Conservation (phyloP, 1,140 invertebrate species). For the Euglossa dilemma region DNA sequence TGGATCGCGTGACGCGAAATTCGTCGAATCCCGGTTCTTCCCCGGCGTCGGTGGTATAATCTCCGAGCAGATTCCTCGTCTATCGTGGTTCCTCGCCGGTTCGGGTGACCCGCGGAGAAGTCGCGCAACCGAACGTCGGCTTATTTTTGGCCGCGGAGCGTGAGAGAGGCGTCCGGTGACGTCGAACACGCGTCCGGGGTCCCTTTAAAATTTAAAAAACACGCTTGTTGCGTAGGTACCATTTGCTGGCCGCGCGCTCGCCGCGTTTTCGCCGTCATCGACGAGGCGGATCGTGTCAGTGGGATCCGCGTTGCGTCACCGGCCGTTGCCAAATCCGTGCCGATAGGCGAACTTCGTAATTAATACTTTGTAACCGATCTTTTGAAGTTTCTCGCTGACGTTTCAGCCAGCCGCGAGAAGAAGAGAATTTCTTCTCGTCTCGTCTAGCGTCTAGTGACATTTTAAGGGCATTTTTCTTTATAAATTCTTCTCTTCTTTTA, state of each 20-base stretch:
- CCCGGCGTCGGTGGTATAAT: background rate
- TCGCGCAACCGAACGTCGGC: background rate
- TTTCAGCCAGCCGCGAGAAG: no score
- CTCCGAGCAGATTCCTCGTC: no score
- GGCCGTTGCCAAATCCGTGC: conserved; percentile 25
- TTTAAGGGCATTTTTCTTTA: no score
- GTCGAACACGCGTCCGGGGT: conserved; percentile 32
- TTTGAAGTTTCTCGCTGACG: no score
- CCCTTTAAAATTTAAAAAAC: conserved; percentile 56
- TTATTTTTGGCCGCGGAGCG: conserved; percentile 31
- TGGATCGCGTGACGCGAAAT: background rate
- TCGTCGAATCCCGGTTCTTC: background rate
- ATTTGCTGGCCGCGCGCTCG: background rate
- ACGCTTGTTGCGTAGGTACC: conserved; percentile 11
- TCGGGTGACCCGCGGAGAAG: background rate
- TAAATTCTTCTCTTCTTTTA: no score
- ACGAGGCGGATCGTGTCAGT: conserved; percentile 31
- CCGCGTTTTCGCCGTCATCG: conserved; percentile 41
- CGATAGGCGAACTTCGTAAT: conserved; percentile 27
- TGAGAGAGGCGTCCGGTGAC: conserved; percentile 9
- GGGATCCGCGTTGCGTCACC: conserved; percentile 54
- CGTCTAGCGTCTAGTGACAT: no score
- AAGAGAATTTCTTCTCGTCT: no score
- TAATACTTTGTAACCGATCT: background rate
- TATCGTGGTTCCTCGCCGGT: background rate